These are phyloP conservation scores for Heliocidaris tuberculata DNA, from an alignment of 35 echinoderm and acorn worm genomes.

Conservation along the genomic window DNA sequence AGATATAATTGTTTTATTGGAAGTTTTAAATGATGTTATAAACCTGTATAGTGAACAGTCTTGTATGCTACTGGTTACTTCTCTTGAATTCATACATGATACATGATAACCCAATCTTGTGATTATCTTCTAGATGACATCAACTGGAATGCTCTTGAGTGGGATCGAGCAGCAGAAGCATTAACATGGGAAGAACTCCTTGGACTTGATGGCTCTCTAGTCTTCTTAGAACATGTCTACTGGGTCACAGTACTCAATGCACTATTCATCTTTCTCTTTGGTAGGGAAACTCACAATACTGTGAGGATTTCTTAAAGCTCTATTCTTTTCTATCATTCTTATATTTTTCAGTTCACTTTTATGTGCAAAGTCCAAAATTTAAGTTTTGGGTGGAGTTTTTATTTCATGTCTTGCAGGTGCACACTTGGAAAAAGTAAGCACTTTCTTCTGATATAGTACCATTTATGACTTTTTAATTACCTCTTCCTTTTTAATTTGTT, in stretches of 20 bases:
- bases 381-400: too few species aligned
- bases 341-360: not conserved
- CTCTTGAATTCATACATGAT: not conserved
- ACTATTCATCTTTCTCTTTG: slow-evolving; percentile 97
- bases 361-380: not conserved
- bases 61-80: too few species aligned
- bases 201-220: slow-evolving; percentile 89
- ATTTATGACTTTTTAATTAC: not conserved
- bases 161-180: slow-evolving; percentile 96
- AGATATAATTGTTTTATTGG: too few species aligned
- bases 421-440: not conserved
- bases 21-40: too few species aligned
- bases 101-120: not conserved
- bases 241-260: slow-evolving; percentile 98
- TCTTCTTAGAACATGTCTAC: slow-evolving; percentile 96
- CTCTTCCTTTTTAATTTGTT: not conserved
- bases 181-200: slow-evolving; percentile 98
- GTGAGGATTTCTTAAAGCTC: not conserved
- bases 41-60: too few species aligned
- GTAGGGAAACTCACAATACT: slow-evolving; percentile 46
- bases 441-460: not conserved
- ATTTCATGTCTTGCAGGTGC: not conserved
- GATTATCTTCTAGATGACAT: slow-evolving; percentile 78
- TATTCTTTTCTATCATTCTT: not conserved
- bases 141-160: slow-evolving; percentile 99